Evolutionary conservation across 2,888 invertebrate genomes (phyloP).

Genomic region (Tachina fera): DNA sequence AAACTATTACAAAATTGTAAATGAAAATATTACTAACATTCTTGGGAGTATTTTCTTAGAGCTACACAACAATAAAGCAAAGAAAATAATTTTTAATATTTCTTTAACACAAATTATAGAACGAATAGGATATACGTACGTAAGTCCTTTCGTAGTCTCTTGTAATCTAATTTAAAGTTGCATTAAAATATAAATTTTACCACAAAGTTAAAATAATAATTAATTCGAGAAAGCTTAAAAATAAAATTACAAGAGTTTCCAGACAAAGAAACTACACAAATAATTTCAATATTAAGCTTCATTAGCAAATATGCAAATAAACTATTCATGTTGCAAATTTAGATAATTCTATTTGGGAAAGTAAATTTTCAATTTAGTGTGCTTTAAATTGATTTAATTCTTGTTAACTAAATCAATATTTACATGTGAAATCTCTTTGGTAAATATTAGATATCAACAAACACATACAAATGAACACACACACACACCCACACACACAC

Average conservation of each 20-base stretch:
- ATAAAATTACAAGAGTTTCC: slow-evolving; percentile 12
- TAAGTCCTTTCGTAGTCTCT: no score
- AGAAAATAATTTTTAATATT: no score
- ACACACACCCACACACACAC: neutral
- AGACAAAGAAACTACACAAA: slow-evolving; percentile 20
- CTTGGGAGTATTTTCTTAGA: no score
- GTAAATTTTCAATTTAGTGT: slow-evolving; percentile 13
- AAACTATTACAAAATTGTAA: no score
- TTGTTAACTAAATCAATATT: slow-evolving; percentile 41
- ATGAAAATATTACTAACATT: no score
- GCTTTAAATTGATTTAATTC: slow-evolving; percentile 31
- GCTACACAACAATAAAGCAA: no score
- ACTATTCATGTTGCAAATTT: neutral
- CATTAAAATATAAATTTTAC: no score
- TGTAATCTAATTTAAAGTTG: no score
- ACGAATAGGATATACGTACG: no score
- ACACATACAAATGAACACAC: neutral
- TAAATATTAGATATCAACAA: slow-evolving; percentile 36
- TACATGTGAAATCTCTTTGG: slow-evolving; percentile 29
- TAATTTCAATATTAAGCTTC: slow-evolving; percentile 27
- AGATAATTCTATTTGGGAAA: slow-evolving; percentile 11
- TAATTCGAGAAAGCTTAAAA: neutral
- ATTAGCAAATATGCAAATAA: neutral
- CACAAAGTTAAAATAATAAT: no score
- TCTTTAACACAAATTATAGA: no score